Evolutionary conservation across 2,113 vertebrate species (phyloP), one percentile per base, ranked within the genome.

Genomic region (Stegastes partitus): DNA sequence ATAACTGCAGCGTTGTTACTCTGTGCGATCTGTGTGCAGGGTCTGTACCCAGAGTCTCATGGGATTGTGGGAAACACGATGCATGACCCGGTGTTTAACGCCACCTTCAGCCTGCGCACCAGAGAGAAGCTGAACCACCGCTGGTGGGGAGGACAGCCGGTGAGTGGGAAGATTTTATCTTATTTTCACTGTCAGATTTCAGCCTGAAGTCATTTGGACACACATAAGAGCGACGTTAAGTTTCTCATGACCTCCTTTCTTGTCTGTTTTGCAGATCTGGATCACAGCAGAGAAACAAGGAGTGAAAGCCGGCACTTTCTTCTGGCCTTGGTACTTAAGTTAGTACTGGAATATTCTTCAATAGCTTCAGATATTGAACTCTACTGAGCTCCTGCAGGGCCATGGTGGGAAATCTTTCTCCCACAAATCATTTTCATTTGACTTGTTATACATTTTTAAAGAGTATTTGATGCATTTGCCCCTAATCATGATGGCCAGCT

Each of bases 121-220:
- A 91, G 96, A 91, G 98, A 99, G 94, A 99, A 99, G 78, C 97
- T 99, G 66, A 98, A 97, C 90, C 98, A 97, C 74, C 96, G 98
- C 86, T 99, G 98, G 98, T 99, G 98, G 98, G 97, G 97, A 21
- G 98, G 98, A 11, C 98, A 99, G 79, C 98, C 98, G 18, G 98
- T 99, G 94, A 97, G 97, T 96, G n/a, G n/a, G n/a, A n/a, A n/a
- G n/a, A n/a, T n/a, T n/a, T n/a, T n/a, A n/a, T n/a, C n/a, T n/a
- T n/a, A n/a, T n/a, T n/a, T n/a, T n/a, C n/a, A n/a, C n/a, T 37
- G 6, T 11, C n/a, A 14, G 0, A 54, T 6, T 22, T 34, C 10
- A 34, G 10, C 31, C 6, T 34, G 31, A 34, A 9, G 31, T 34
- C 31, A 9, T 34, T 7, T 31, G 31, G 31, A 34, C 7, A 34